Evolutionary conservation across 2,797 vertebrate species (phyloP), one percentile per base, ranked within the genome.

Genomic region (Artibeus lituratus): DNA sequence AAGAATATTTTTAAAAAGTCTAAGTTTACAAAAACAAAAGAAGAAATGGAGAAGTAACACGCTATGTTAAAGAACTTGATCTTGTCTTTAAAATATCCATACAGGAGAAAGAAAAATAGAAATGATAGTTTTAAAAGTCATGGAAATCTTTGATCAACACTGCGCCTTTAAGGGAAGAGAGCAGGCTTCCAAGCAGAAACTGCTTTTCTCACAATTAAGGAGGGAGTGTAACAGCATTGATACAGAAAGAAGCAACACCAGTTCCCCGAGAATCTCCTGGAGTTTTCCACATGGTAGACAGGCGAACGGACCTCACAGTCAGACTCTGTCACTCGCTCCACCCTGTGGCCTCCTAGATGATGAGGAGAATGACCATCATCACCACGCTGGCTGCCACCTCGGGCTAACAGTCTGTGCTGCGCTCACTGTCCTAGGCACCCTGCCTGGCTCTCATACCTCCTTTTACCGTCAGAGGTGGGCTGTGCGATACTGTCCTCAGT

Each of bases 61-160:
- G 8, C 15, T 9, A 18, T 3, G 22, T 47, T 24, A 49, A 77
- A 95, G 51, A 94, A 3, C 16, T 51, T 44, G 4, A 1, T 37
- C 7, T 49, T 93, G 22, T 80, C 91, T 93, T 91, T 72, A 83
- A 84, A 91, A 73, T 22, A n/a, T 74, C 49, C 18, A 26, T 42
- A 16, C 37, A 55, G 29, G 44, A 57, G n/a, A 76, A 77, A 86
- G n/a, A 62, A 91, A 91, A 77, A 21, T 32, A 55, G 44, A 84
- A 94, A 83, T 4, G 15, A 2, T 47, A 24, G 12, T 92, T 82
- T 80, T 42, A 67, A 62, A 90, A 95, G 26, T 59, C 42, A 55
- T 7, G 70, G 80, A 47, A 76, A 73, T 65, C 37, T 67, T 76
- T 35, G 74, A 57, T 89, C 82, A 78, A 47, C 82, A 51, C 14